Evolutionary conservation across 2,113 vertebrate genomes (phyloP), one percentile per base, ranked within the genome.

Genomic region (Archocentrus centrarchus): DNA sequence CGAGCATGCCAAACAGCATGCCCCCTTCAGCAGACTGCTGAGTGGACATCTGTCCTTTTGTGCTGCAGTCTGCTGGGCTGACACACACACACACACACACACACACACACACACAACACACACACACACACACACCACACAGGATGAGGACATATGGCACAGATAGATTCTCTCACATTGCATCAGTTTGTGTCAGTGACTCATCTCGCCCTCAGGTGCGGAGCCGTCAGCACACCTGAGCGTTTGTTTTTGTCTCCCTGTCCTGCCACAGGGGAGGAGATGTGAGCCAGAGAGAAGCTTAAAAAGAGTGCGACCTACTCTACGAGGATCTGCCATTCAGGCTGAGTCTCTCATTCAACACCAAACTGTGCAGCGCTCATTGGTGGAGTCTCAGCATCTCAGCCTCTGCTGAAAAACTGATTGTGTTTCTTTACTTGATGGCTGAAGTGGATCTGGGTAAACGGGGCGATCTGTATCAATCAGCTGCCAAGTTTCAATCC

Each of bases 31-130:
- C 62, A 79, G 58, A 79, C 82, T 62, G 82, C 82, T 84, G 82
- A 84, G 82, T 32, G 82, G 64, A 84, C 82, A 84, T 79, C 77
- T 84, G 82, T 84, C 76, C 89, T 59, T 86, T 85, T 84, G 88
- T 87, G 27, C 61, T 78, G 70, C 61, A 79, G 83, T 57, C 81
- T 75, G 78, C 61, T 35, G 57, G n/a, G 35, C 47, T 18, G 2
- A 3, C 30, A 27, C 24, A 27, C 24, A 27, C 24, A 27, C 24
- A 27, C 24, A 27, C 24, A 27, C 24, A 3, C 24, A 3, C 32
- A 35, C 3, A 35, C 32, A 35, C 32, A 35, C 32, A 35, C 32
- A 35, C 32, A 37, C 35, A 37, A 37, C 35, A 37, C 35, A 32
- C 58, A 39, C 64, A 53, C 59, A 35, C 78, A 24, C 77, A 83